Conservation (phyloP, 2,113 vertebrate species). For the Bubo blakistoni region DNA sequence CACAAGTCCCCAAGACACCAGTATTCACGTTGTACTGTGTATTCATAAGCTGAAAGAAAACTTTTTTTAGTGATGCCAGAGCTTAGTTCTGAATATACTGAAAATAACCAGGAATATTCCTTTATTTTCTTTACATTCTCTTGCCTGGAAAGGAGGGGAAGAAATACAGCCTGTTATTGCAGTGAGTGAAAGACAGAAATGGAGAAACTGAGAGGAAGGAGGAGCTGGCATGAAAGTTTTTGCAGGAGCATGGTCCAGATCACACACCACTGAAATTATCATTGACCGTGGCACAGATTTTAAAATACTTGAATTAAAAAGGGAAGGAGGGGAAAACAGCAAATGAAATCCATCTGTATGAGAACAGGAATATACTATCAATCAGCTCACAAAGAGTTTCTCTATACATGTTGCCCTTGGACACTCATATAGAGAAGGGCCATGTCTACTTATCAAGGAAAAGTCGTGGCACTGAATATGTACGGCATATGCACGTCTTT, state of each 20-base stretch:
- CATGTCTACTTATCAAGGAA: constrained; percentile 11
- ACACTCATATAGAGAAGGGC: not conserved
- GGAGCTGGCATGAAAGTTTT: not conserved
- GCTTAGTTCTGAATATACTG: not conserved
- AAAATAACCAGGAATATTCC: not conserved
- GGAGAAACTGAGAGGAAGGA: not conserved
- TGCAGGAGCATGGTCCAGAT: not conserved
- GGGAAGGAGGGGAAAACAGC: not conserved
- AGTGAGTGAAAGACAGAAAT: not conserved
- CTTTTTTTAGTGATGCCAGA: not conserved
- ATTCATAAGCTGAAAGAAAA: not conserved
- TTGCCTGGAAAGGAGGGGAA: not conserved
- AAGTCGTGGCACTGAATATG: not conserved
- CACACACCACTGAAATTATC: not conserved
- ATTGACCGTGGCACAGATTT: not conserved
- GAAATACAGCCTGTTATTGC: not conserved
- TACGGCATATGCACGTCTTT: not conserved
- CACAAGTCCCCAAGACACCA: not conserved
- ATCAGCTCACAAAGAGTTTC: constrained; percentile 56
- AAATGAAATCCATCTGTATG: constrained; percentile 60
- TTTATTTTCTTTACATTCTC: not conserved
- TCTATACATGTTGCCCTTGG: constrained; percentile 17
- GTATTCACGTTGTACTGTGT: not conserved
- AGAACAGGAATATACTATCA: not conserved
- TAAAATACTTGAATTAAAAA: constrained; percentile 22